phyloP scores from a whole-genome alignment of 2,113 vertebrate species.

The Oryzias celebensis region DNA sequence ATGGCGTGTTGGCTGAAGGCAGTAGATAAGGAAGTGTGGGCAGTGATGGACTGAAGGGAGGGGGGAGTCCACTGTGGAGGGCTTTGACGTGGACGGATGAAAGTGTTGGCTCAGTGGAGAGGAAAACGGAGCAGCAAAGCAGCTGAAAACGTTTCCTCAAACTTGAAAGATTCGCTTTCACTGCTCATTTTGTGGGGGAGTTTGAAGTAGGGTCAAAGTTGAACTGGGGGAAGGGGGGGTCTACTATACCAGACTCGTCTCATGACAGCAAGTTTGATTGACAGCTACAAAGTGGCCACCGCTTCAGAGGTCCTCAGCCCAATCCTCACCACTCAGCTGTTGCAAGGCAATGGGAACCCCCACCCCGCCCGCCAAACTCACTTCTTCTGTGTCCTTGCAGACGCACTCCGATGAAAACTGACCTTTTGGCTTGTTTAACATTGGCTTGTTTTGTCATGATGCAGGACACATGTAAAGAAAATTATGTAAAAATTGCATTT shows the following conservation, averaged over 20 bases:
- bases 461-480: no score
- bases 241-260: no score
- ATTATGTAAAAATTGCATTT: no score
- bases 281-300: conserved; percentile 70
- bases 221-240: no score
- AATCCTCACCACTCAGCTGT: conserved; percentile 72
- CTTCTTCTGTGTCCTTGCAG: conserved; percentile 66
- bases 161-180: no score
- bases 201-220: no score
- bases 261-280: conserved; percentile 49
- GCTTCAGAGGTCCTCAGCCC: conserved; percentile 38
- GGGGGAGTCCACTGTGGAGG: conserved; percentile 33
- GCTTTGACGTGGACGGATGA: conserved; percentile 52
- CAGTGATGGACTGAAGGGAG: conserved; percentile 20
- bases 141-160: no score
- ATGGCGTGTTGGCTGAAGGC: conserved; percentile 51
- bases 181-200: no score
- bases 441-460: no score
- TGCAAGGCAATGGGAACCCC: conserved; percentile 56
- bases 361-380: conserved; percentile 26
- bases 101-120: conserved; percentile 28
- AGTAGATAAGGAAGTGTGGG: conserved; percentile 50
- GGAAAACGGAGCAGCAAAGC: background rate
- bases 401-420: conserved; percentile 1
- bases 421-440: no score